Evolutionary conservation across 2,113 vertebrate species (phyloP).

Genomic region (Ginglymostoma cirratum): DNA sequence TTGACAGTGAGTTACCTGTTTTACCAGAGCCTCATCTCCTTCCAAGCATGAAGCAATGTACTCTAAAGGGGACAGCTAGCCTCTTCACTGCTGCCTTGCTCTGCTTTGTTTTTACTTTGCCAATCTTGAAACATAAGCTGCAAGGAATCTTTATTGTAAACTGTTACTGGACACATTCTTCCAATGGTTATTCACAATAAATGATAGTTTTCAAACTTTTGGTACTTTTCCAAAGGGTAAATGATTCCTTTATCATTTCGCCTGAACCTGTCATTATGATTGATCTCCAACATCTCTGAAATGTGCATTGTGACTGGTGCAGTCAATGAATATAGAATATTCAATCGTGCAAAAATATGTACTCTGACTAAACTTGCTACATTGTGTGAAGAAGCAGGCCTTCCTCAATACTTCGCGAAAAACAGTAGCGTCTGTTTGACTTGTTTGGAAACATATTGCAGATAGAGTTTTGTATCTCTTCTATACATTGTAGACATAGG

Average conservation of each 20-base stretch:
- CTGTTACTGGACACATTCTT: neutral
- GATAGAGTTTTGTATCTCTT: neutral
- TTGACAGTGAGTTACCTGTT: neutral
- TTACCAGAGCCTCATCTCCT: neutral
- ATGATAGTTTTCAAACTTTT: neutral
- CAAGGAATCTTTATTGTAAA: neutral
- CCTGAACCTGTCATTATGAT: neutral
- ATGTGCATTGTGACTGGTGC: neutral
- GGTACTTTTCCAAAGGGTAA: neutral
- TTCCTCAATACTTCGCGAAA: neutral
- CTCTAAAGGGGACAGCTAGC: neutral
- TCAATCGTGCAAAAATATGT: neutral
- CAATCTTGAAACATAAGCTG: neutral
- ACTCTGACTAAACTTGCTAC: neutral
- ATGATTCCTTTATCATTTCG: neutral
- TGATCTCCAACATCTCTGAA: neutral
- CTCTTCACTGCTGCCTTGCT: neutral
- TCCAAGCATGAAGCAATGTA: neutral
- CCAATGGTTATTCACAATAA: neutral
- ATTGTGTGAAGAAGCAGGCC: neutral
- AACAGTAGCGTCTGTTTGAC: neutral
- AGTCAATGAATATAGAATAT: neutral
- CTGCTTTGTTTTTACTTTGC: neutral
- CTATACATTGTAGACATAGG: neutral
- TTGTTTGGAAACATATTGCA: neutral